Base-by-base conservation (phyloP, 2,888 invertebrate genomes). In the Erebia palarica region DNA sequence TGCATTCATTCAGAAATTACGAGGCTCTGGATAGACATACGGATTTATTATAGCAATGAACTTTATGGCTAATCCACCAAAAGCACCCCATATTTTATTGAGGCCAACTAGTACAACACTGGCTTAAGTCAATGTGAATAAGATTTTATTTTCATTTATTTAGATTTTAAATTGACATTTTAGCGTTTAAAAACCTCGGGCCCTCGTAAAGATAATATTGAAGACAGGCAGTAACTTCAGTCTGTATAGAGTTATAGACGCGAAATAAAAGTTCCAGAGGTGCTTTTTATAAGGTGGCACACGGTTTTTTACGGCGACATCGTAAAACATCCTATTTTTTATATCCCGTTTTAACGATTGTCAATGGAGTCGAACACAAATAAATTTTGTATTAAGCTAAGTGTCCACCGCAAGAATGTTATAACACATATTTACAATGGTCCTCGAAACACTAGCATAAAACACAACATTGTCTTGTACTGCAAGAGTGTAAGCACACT, bases 201-300 rank as follows among this genome's bases (percentile, higher is more conserved):
- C 36, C 36, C 36, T 64, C 64, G 36, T 64, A 64, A 65, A 65
- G 53, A 65, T 65, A 65, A 65, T 53, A 65, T 65, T 65, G 49
- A 42, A 49, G 16, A 21, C 14, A 65, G n/a, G 53, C 65, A 53
- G n/a, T 65, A 65, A 53, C 36, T 49, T 63, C 18, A 36, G 65
- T 53, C 53, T 65, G 49, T 64, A 65, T n/a, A 21, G 47, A 47
- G 47, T 47, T 47, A 47, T 47, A 47, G 57, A 27, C 18, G 27
- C 51, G 51, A 27, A 65, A 65, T 65, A 53, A 65, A 65, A 65
- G 27, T 65, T 58, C 7, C 14, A 14, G 36, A 65, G 36, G 53
- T 21, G 10, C 27, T 53, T 36, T 65, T 65, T 65, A 65, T 53
- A 16, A 53, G 21, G 51, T 51, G 65, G 53, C 51, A 9, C 53